Conservation (phyloP, 1,140 invertebrate species). For the Choristoneura fumiferana region DNA sequence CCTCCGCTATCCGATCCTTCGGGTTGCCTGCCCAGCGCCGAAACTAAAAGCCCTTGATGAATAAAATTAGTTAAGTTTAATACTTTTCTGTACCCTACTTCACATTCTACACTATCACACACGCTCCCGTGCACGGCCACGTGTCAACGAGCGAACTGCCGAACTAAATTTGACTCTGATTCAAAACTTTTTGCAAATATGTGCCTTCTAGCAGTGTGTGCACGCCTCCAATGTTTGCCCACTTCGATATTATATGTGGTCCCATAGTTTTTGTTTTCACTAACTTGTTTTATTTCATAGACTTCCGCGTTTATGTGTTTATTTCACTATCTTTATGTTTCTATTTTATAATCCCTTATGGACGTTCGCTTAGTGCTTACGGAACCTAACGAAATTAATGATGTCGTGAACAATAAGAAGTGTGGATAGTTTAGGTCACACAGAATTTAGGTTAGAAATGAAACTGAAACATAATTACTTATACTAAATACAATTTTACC, state of each 20-base stretch:
- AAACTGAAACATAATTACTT: constrained; percentile 33
- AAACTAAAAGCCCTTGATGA: constrained; percentile 50
- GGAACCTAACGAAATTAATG: constrained; percentile 16
- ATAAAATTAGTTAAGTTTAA: constrained; percentile 40
- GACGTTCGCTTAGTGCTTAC: constrained; percentile 31
- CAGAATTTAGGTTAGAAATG: not conserved
- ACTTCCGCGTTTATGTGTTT: constrained; percentile 58
- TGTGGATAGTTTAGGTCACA: not conserved
- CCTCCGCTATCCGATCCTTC: constrained; percentile 47
- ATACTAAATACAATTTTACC: constrained; percentile 47
- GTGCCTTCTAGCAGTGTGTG: constrained; percentile 74
- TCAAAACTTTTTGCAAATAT: constrained; percentile 45
- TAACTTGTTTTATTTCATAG: constrained; percentile 55
- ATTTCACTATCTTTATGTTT: constrained; percentile 50
- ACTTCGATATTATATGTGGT: constrained; percentile 75
- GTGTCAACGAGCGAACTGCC: constrained; percentile 50
- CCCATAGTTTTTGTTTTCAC: constrained; percentile 59
- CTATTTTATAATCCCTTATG: constrained; percentile 30
- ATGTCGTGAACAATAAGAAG: constrained; percentile 3
- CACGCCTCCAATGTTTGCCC: constrained; percentile 71
- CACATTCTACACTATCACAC: constrained; percentile 61
- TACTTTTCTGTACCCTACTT: constrained; percentile 55
- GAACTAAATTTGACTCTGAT: constrained; percentile 44
- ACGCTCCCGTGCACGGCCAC: constrained; percentile 42
- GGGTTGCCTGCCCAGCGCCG: constrained; percentile 73